Percentiles rank a stretch among this genome's conserved stretches.
phyloP scores from a whole-genome alignment of 2,888 invertebrate species.

The Cotesia congregata region DNA sequence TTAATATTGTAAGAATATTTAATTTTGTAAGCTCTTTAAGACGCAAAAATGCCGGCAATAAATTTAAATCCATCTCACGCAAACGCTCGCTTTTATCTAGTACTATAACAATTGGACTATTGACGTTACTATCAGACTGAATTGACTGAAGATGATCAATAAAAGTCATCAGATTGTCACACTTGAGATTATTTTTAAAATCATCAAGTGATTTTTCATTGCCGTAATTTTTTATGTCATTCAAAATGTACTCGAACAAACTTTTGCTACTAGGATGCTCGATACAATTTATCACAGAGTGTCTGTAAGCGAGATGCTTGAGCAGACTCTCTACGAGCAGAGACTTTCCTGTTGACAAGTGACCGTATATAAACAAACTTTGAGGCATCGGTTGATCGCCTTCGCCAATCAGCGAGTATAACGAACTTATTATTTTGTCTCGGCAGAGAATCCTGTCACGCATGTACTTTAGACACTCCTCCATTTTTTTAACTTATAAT shows the following conservation, averaged over 20 bases:
- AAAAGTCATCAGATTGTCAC: slow-evolving; percentile 81
- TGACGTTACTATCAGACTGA: slow-evolving; percentile 47
- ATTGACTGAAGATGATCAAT: slow-evolving; percentile 70
- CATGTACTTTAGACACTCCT: slow-evolving; percentile 69
- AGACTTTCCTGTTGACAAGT: slow-evolving; percentile 88
- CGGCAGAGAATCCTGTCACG: slow-evolving; percentile 70
- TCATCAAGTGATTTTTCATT: slow-evolving; percentile 66
- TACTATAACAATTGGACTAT: slow-evolving; percentile 76
- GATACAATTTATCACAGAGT: slow-evolving; percentile 82
- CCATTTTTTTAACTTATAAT: slow-evolving; percentile 65
- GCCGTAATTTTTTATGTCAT: slow-evolving; percentile 72
- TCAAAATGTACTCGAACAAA: slow-evolving; percentile 82
- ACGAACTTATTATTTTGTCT: slow-evolving; percentile 71
- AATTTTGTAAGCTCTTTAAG: slow-evolving; percentile 81
- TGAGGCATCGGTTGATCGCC: slow-evolving; percentile 77
- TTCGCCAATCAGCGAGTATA: slow-evolving; percentile 73
- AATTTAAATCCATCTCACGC: slow-evolving; percentile 80
- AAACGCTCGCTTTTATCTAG: slow-evolving; percentile 88
- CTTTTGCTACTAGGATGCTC: slow-evolving; percentile 85
- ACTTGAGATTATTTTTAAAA: slow-evolving; percentile 71
- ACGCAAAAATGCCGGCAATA: slow-evolving; percentile 81
- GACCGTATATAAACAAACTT: slow-evolving; percentile 85
- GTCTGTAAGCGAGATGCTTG: slow-evolving; percentile 73
- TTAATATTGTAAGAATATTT: slow-evolving; percentile 82
- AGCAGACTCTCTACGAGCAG: slow-evolving; percentile 77